phyloP scores from a whole-genome alignment of 2,113 vertebrate genomes.

The Tretioscincus oriximinensis region DNA sequence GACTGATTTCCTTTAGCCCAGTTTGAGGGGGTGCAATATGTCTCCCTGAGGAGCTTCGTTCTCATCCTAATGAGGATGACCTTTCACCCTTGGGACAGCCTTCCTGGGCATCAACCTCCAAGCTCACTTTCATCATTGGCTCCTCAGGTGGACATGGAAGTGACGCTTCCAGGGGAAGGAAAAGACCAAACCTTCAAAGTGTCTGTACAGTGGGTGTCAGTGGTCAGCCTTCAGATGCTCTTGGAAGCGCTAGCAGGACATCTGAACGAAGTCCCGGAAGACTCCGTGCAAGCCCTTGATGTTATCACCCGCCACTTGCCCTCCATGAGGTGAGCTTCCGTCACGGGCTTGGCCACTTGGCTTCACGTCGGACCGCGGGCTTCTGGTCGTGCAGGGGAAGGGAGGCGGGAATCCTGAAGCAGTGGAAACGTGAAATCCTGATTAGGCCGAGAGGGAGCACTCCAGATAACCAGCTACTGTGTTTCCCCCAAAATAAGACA shows the following conservation, averaged over 20 bases:
- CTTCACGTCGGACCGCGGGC: too few species aligned
- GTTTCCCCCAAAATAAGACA: too few species aligned
- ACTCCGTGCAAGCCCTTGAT: constrained; percentile 95
- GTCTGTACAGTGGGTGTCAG: constrained; percentile 97
- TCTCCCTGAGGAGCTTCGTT: not conserved
- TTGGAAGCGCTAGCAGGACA: constrained; percentile 94
- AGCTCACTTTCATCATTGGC: constrained; percentile 4
- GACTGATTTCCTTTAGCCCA: not conserved
- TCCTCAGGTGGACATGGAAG: constrained; percentile 94
- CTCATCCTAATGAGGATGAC: not conserved
- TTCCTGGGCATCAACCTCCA: not conserved
- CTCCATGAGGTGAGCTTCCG: constrained; percentile 88
- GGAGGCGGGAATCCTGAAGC: not conserved
- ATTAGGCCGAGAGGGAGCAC: not conserved
- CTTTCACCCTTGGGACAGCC: not conserved
- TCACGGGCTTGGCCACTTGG: not conserved
- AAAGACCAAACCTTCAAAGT: constrained; percentile 99
- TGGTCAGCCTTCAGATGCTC: constrained; percentile 96
- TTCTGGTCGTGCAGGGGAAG: too few species aligned
- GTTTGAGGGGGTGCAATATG: not conserved
- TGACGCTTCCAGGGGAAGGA: constrained; percentile 95
- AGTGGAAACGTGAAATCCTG: not conserved
- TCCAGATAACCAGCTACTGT: too few species aligned
- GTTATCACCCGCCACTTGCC: constrained; percentile 97
- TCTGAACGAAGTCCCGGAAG: constrained; percentile 94